phyloP scores from a whole-genome alignment of 2,113 vertebrate species.

The Hymenochirus boettgeri region DNA sequence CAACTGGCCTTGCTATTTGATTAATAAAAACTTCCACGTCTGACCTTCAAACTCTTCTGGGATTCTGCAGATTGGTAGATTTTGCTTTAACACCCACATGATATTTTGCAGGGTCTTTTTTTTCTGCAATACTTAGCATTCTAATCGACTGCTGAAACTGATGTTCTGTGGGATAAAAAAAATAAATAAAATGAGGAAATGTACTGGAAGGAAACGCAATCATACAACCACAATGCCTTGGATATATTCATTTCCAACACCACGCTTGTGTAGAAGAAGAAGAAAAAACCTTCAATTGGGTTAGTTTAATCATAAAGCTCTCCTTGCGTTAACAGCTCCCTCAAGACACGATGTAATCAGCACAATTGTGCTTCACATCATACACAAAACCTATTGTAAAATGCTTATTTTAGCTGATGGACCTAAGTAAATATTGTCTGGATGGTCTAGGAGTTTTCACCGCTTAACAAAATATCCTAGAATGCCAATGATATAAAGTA shows the following conservation, averaged over 20 bases:
- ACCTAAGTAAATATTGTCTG: conserved; percentile 7
- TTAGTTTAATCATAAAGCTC: conserved; percentile 15
- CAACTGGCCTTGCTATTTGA: too few species aligned
- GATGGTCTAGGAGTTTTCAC: not conserved
- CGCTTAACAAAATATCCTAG: not conserved
- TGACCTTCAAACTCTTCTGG: too few species aligned
- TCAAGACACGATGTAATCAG: conserved; percentile 17
- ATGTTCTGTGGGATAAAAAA: not conserved
- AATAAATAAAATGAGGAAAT: not conserved
- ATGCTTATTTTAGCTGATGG: conserved; percentile 13
- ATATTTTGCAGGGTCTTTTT: too few species aligned
- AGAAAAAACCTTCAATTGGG: not conserved
- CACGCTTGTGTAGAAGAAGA: not conserved
- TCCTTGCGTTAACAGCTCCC: conserved; percentile 10
- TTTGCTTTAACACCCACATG: too few species aligned
- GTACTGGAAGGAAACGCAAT: not conserved
- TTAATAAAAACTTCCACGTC: too few species aligned
- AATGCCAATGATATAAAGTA: too few species aligned
- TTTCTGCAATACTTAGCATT: not conserved
- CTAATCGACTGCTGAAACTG: not conserved
- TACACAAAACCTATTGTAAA: conserved; percentile 6
- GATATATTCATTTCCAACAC: not conserved
- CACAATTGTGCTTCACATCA: not conserved
- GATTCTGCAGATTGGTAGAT: too few species aligned
- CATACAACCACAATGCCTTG: not conserved